Percentiles rank a stretch among this genome's conserved stretches.
These are phyloP conservation scores for Drosophila fulvimacula DNA, from an alignment of 2,888 invertebrate genomes.

Conservation along the genomic window DNA sequence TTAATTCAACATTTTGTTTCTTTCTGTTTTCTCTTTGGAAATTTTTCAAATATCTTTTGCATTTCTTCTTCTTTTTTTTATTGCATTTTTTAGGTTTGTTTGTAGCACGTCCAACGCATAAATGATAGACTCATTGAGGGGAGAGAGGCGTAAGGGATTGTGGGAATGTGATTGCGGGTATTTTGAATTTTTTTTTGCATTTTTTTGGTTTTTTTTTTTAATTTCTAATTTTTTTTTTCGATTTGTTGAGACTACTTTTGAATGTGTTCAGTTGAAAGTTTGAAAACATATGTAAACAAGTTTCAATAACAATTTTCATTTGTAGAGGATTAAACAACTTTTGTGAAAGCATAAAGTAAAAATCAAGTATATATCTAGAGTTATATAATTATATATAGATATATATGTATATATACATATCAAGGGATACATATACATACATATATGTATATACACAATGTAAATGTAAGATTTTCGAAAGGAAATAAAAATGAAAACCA, in stretches of 20 bases:
- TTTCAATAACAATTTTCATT: slow-evolving; percentile 69
- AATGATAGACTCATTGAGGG: slow-evolving; percentile 85
- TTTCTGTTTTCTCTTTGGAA: slow-evolving; percentile 48
- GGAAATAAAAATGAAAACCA: not conserved
- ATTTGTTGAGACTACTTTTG: slow-evolving; percentile 76
- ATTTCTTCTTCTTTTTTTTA: not conserved
- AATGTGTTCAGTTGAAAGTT: slow-evolving; percentile 78
- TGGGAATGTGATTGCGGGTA: slow-evolving; percentile 82
- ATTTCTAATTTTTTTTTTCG: slow-evolving; percentile 48
- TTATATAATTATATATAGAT: slow-evolving; percentile 42
- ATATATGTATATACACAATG: slow-evolving; percentile 37
- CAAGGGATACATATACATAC: not conserved
- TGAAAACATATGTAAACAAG: slow-evolving; percentile 71
- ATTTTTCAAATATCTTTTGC: slow-evolving; percentile 39
- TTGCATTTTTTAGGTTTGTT: slow-evolving; percentile 34
- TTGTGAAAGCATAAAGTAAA: slow-evolving; percentile 61
- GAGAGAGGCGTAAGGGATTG: slow-evolving; percentile 83
- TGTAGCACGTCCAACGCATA: slow-evolving; percentile 78
- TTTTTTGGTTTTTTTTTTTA: slow-evolving; percentile 39
- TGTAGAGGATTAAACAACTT: slow-evolving; percentile 62
- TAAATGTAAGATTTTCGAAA: slow-evolving; percentile 28
- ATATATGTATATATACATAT: slow-evolving; percentile 30
- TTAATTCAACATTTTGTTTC: slow-evolving; percentile 72
- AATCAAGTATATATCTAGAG: slow-evolving; percentile 44
- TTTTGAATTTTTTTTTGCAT: slow-evolving; percentile 48